A percentile compares a stretch with the other conserved stretches of the same genome.
Evolutionary conservation across 2,113 vertebrate genomes (phyloP).

Genomic region (Cottus gobio): DNA sequence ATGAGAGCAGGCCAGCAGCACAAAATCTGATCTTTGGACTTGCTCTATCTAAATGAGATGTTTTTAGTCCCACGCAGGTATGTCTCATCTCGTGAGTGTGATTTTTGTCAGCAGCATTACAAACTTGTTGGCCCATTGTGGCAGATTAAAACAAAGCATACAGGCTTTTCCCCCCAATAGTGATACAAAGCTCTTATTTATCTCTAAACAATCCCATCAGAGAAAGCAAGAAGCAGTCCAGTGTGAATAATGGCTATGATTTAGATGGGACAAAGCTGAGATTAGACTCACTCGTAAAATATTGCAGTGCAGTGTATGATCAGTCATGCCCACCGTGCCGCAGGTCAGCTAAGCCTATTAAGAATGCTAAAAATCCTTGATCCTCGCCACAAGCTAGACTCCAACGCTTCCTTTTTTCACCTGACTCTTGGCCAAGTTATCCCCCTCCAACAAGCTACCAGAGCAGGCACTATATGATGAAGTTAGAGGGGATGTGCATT

Average conservation of each 20-base stretch:
- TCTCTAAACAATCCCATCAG: slow-evolving; percentile 42
- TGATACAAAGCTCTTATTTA: slow-evolving; percentile 32
- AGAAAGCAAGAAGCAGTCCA: slow-evolving; percentile 29
- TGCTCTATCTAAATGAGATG: slow-evolving; percentile 10
- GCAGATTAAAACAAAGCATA: slow-evolving; percentile 33
- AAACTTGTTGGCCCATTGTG: not conserved
- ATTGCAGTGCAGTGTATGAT: slow-evolving; percentile 60
- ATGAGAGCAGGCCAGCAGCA: not conserved
- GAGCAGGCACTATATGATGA: not conserved
- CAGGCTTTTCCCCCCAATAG: not conserved
- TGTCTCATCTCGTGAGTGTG: slow-evolving; percentile 16
- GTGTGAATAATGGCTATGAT: slow-evolving; percentile 44
- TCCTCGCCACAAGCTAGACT: slow-evolving; percentile 58
- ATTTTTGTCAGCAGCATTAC: slow-evolving; percentile 17
- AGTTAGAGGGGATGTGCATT: not conserved
- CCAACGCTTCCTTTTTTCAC: slow-evolving; percentile 43
- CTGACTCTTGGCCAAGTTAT: slow-evolving; percentile 49
- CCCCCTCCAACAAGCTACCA: slow-evolving; percentile 7
- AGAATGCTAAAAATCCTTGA: slow-evolving; percentile 72
- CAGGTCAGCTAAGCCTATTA: slow-evolving; percentile 68
- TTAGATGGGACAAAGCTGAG: slow-evolving; percentile 45
- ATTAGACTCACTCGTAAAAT: slow-evolving; percentile 49
- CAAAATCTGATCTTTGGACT: not conserved
- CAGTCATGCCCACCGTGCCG: slow-evolving; percentile 58
- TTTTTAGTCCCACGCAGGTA: not conserved